These are phyloP conservation scores for Glaucopsyche alexis DNA, from an alignment of 2,888 invertebrate species.

Conservation along the genomic window DNA sequence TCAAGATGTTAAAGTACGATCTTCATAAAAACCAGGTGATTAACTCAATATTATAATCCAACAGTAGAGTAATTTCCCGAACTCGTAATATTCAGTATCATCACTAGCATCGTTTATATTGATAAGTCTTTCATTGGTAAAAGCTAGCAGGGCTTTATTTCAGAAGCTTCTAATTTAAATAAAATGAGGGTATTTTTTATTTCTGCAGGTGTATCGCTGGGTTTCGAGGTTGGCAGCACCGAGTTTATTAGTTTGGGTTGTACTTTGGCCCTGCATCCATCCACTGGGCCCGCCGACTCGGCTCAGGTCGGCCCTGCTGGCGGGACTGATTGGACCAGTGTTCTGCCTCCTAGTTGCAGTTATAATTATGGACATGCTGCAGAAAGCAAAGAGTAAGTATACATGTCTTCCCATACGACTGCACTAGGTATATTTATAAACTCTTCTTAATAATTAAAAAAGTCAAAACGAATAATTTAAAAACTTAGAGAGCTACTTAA, in stretches of 20 bases:
- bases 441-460: no score
- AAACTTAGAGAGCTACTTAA: no score
- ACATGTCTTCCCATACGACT: background rate
- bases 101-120: no score
- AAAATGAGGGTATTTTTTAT: background rate
- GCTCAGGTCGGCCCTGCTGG: conserved; percentile 55
- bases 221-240: conserved; percentile 45
- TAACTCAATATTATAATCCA: conserved; percentile 36
- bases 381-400: conserved; percentile 45
- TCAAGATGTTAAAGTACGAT: conserved; percentile 44
- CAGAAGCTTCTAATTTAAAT: no score
- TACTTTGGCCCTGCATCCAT: conserved; percentile 49
- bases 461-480: no score
- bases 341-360: conserved; percentile 57
- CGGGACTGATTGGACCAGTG: conserved; percentile 62
- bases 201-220: conserved; percentile 52
- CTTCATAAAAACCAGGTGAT: background rate
- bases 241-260: background rate
- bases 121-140: no score
- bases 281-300: conserved; percentile 48
- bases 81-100: no score
- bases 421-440: no score
- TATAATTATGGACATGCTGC: conserved; percentile 62
- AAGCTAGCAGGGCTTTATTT: no score
- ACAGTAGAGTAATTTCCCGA: background rate